Evolutionary conservation across 2,888 invertebrate species (phyloP), one percentile per base, ranked within the genome.

Genomic region (Campaea margaritaria): DNA sequence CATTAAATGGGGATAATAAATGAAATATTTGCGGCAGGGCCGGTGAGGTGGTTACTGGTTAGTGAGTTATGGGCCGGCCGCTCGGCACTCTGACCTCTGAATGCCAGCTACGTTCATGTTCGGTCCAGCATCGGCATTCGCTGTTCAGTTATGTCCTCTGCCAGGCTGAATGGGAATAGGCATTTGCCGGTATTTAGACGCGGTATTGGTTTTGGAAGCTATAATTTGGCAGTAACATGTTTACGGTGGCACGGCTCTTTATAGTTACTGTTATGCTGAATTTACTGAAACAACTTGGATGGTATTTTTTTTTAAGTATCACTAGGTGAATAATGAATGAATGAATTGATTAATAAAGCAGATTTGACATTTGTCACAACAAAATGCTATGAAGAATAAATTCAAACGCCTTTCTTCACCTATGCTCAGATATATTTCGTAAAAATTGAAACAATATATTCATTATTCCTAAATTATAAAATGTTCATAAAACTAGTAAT

Each of bases 81-180:
- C 75, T 74, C 64, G 75, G 74, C 75, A 78, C 70, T 73, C 67
- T 74, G 81, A 82, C 82, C 86, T 83, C 78, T 78, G 83, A 80
- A 89, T 87, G 79, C 81, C 76, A 74, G 76, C 70, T 73, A 81
- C 81, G 79, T 74, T 70, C 71, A 67, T 38, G 45, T 45, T 47
- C 38, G 74, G 69, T 70, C 69, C 75, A 77, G 74, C 80, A 72
- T 74, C 76, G 79, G 79, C 68, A 81, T 80, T 79, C 69, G 64
- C 67, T 62, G 72, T 68, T 55, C 64, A 64, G 64, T 57, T 59
- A 65, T 64, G 64, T 58, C 62, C 53, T 58, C 50, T 55, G 50
- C 34, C 54, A 41, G 57, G 70, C 66, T 74, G 50, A 46, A 46
- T 46, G 69, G 69, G 58, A 67, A 67, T 67, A 62, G 53, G 67